phyloP scores from a whole-genome alignment of 2,113 vertebrate species.

The Alosa alosa region DNA sequence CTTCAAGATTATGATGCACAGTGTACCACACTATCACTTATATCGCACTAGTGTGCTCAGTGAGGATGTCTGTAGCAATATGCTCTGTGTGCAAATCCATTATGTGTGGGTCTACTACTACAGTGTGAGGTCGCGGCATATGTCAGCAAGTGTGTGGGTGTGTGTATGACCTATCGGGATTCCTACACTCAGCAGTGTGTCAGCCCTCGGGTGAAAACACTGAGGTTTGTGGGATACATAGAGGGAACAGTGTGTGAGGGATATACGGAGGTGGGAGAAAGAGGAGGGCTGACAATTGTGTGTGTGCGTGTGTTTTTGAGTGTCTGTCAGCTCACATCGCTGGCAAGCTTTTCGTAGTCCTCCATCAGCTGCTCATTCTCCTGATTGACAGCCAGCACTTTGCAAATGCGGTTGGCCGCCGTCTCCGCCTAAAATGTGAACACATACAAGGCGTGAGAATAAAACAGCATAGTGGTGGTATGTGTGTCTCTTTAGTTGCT shows the following conservation, averaged over 20 bases:
- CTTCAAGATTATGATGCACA: neutral
- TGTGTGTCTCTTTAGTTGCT: no score
- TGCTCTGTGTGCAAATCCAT: neutral
- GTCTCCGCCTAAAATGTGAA: constrained; percentile 85
- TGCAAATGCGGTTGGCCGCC: constrained; percentile 98
- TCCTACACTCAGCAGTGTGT: constrained; percentile 5
- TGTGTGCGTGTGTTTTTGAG: neutral
- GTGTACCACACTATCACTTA: neutral
- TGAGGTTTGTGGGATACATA: neutral
- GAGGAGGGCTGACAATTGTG: constrained; percentile 32
- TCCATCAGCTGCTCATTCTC: constrained; percentile 99
- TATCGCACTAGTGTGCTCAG: neutral
- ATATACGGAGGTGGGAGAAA: neutral
- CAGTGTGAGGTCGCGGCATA: neutral
- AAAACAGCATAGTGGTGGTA: neutral
- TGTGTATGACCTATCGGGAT: neutral
- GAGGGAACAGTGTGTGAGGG: neutral
- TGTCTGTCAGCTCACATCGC: constrained; percentile 83
- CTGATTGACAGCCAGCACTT: constrained; percentile 98
- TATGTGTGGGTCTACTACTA: neutral
- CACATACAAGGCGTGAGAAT: constrained; percentile 11
- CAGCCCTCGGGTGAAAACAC: neutral
- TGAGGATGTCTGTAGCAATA: neutral
- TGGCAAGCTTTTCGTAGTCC: constrained; percentile 98
- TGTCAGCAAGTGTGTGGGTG: neutral